Percentiles rank a stretch among this genome's conserved stretches.
Conservation (phyloP, 2,888 invertebrate species). For the Notocelia uddmanniana region DNA sequence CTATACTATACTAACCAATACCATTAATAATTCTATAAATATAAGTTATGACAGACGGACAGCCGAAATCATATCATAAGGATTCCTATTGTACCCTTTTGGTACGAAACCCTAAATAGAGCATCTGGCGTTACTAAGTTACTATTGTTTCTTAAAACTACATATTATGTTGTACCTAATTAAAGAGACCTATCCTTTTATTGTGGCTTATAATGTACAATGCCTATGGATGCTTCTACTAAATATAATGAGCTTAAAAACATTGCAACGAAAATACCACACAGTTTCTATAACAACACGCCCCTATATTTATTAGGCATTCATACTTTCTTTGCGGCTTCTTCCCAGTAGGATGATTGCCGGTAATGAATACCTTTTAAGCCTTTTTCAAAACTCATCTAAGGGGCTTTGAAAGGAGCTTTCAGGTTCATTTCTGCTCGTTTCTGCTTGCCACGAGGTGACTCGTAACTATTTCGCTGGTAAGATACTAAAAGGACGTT, state of each 20-base stretch:
- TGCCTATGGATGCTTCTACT: not conserved
- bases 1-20: too few species aligned
- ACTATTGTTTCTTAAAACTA: not conserved
- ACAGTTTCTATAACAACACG: constrained; percentile 1
- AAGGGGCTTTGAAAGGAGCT: constrained; percentile 38
- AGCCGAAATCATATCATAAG: too few species aligned
- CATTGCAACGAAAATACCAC: constrained; percentile 8
- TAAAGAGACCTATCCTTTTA: not conserved
- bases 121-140: too few species aligned
- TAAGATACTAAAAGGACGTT: constrained; percentile 69
- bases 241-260: not conserved
- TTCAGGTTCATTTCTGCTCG: constrained; percentile 37
- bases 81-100: too few species aligned
- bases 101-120: too few species aligned
- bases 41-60: too few species aligned
- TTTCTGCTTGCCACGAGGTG: constrained; percentile 54
- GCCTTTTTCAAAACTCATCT: constrained; percentile 45
- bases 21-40: too few species aligned
- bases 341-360: constrained; percentile 38
- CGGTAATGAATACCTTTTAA: constrained; percentile 46
- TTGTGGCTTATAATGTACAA: not conserved
- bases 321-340: constrained; percentile 35
- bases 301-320: constrained; percentile 28
- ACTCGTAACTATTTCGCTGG: constrained; percentile 56
- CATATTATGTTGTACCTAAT: not conserved